Evolutionary conservation across 1,140 invertebrate species (phyloP), one percentile per base, ranked within the genome.

Genomic region (Calephelis nemesis): DNA sequence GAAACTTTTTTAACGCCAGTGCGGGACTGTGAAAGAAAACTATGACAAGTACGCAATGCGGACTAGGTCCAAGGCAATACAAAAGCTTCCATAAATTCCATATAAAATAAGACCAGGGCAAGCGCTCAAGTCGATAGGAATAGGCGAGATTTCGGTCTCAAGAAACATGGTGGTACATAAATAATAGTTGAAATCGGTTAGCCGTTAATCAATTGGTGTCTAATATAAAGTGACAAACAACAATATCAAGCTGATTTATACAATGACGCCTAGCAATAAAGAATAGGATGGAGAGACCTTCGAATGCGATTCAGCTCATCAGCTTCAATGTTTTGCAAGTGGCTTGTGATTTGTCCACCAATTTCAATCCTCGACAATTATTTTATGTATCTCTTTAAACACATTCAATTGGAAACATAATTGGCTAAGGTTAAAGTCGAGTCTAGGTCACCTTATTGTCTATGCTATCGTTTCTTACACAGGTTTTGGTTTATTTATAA

Each of bases 291-390:
- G 6, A 9, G 42, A 84, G 81, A 69, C 79, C 79, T 82, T 81
- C 78, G 52, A 39, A 71, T 63, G 45, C 70, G 68, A 77, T 82
- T 82, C 68, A 81, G 75, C 75, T 78, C 66, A 76, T 78, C 74
- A 81, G 77, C 65, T 47, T 73, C 58, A 73, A 52, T 62, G 70
- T 71, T 67, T 63, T 6, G 54, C 19, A 39, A 4, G 54, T 58
- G 19, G 68, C 62, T 47, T 15, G 62, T 63, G 70, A 76, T 72
- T 76, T 71, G 70, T 67, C 64, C 47, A 69, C 65, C 74, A 70
- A 79, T 75, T 75, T 72, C 49, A 60, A 54, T 19, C 15, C 15
- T 4, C 52, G 19, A 1, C 52, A 54, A 54, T 54, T 30, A 54
- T 54, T 54, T 54, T 54, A 54, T 54, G 52, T 54, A 30, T 54